Conservation (phyloP, 2,888 invertebrate species). For the Platycnemis pennipes region DNA sequence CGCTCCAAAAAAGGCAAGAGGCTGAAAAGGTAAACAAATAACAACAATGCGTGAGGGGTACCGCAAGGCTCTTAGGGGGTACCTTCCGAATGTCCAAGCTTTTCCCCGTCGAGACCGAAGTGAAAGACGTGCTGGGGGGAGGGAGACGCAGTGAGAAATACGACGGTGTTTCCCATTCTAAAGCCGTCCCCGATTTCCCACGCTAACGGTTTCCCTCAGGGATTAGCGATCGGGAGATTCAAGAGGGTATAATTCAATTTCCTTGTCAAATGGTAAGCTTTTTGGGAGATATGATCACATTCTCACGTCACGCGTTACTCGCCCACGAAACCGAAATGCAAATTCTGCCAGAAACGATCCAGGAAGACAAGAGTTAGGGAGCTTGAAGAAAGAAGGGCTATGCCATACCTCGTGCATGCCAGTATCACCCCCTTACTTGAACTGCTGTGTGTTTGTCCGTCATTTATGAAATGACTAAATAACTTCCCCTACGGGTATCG, state of each 20-base stretch:
- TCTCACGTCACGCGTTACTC: too few species aligned
- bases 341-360: neutral
- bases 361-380: too few species aligned
- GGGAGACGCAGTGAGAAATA: neutral
- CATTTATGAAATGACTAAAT: too few species aligned
- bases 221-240: neutral
- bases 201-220: neutral
- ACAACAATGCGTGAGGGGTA: conserved; percentile 1
- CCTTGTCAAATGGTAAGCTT: neutral
- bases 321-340: neutral
- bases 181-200: neutral
- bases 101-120: neutral
- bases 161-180: neutral
- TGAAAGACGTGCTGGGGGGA: neutral
- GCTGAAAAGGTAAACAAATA: neutral
- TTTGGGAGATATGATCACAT: neutral
- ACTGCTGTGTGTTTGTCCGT: too few species aligned
- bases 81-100: neutral
- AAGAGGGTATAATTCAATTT: neutral
- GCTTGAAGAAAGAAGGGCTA: too few species aligned
- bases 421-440: too few species aligned
- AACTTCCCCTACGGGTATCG: too few species aligned
- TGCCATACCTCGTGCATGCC: too few species aligned
- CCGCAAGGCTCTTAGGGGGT: too few species aligned
- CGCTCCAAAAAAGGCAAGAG: neutral